These are phyloP conservation scores for Sebastes oblongus DNA, from an alignment of 2,797 vertebrate genomes.

Conservation along the genomic window DNA sequence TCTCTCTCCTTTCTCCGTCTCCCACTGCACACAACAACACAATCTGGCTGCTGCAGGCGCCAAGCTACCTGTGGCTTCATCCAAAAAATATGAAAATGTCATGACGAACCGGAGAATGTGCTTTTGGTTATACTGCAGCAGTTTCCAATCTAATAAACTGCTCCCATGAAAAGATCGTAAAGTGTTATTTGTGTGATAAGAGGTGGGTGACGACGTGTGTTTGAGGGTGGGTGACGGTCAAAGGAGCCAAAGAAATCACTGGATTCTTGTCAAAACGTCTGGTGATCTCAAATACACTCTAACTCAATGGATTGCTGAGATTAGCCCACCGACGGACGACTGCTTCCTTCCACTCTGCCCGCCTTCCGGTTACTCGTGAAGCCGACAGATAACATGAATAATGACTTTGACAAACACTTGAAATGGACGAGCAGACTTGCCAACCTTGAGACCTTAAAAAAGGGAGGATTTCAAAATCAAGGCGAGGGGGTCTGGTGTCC, in stretches of 20 bases:
- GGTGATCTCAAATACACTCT: constrained; percentile 30
- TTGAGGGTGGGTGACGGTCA: neutral
- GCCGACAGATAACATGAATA: neutral
- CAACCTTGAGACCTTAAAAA: too few species aligned
- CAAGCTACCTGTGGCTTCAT: neutral
- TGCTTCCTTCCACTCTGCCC: constrained; percentile 4
- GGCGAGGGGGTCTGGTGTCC: too few species aligned
- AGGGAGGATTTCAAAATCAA: too few species aligned
- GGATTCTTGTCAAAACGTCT: constrained; percentile 22
- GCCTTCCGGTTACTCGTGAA: neutral
- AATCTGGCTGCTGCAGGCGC: constrained; percentile 18
- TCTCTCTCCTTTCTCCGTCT: constrained; percentile 8
- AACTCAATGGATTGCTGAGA: constrained; percentile 28
- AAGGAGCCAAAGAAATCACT: constrained; percentile 15
- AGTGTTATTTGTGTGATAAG: neutral
- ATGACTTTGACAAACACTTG: neutral
- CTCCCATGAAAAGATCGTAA: neutral
- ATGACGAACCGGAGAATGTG: neutral
- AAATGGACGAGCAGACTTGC: neutral
- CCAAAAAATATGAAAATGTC: constrained; percentile 28
- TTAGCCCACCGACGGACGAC: neutral
- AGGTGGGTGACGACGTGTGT: neutral
- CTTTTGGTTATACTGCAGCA: constrained; percentile 2
- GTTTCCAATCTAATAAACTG: neutral
- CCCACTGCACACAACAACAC: constrained; percentile 10